Conservation (phyloP, 2,797 vertebrate genomes). For the Corythornis leucogaster region DNA sequence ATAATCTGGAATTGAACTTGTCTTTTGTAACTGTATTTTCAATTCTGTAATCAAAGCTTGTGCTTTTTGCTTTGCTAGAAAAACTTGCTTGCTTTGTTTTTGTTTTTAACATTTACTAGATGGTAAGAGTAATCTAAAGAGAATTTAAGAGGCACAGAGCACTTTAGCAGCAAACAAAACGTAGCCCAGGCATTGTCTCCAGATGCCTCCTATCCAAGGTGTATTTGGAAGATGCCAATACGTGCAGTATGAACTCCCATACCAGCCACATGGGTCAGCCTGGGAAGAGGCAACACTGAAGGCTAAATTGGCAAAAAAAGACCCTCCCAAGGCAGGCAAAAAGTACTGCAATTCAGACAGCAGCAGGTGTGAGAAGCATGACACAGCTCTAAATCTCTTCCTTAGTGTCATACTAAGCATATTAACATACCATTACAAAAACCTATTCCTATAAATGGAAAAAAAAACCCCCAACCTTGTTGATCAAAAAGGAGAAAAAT, state of each 20-base stretch:
- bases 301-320: not conserved
- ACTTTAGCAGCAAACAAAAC: not conserved
- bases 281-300: not conserved
- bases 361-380: not conserved
- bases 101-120: not conserved
- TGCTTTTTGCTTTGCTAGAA: not conserved
- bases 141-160: not conserved
- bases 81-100: not conserved
- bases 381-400: not conserved
- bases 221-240: not conserved
- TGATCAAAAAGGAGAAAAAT: not conserved
- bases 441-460: not conserved
- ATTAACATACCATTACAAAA: not conserved
- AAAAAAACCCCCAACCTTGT: not conserved
- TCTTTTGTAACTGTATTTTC: not conserved
- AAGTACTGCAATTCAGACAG: not conserved
- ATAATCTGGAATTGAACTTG: not conserved
- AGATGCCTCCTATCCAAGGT: not conserved
- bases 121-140: not conserved
- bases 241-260: not conserved
- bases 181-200: not conserved
- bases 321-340: not conserved
- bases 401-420: not conserved
- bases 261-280: not conserved
- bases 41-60: not conserved